Evolutionary conservation across 2,888 invertebrate genomes (phyloP).

Genomic region (Meiosimyza decipiens): DNA sequence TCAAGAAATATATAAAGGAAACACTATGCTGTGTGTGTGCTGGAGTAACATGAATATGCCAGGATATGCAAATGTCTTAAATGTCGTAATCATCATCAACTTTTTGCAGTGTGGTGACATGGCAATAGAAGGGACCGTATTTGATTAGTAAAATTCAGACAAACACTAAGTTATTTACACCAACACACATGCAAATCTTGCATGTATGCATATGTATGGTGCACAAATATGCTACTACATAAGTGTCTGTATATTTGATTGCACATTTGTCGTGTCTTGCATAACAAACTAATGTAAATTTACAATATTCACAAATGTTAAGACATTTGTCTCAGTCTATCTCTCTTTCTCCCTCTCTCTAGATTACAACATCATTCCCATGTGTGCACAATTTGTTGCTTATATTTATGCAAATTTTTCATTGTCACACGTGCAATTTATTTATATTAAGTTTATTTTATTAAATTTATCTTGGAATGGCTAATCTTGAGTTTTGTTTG

Average conservation of each 20-base stretch:
- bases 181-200: background rate
- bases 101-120: no score
- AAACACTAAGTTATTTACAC: no score
- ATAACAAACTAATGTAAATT: slow-evolving; percentile 18
- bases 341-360: no score
- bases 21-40: background rate
- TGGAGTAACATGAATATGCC: background rate
- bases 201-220: background rate
- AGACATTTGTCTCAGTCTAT: no score
- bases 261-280: no score
- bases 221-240: no score
- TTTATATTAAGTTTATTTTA: slow-evolving; percentile 4
- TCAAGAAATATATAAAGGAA: background rate
- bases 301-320: background rate
- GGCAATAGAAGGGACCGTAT: no score
- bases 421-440: slow-evolving; percentile 6
- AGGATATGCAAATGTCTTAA: slow-evolving; percentile 9
- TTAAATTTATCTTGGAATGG: background rate
- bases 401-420: slow-evolving; percentile 14
- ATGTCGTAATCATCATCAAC: no score
- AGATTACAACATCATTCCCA: no score
- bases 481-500: no score
- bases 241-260: no score
- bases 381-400: background rate
- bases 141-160: no score